phyloP scores from a whole-genome alignment of 2,888 invertebrate species.

The Dasypolia templi region DNA sequence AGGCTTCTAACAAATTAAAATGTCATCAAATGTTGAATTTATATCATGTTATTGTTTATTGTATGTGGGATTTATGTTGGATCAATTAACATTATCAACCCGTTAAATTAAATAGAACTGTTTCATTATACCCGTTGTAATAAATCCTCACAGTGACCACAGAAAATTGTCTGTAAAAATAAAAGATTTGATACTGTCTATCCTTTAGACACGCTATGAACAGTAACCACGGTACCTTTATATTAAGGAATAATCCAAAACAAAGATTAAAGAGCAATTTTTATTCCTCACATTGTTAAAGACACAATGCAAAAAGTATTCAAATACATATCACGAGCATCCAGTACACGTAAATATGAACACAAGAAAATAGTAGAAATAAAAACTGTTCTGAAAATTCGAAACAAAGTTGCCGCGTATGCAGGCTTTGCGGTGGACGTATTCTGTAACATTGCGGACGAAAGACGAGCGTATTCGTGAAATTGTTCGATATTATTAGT shows the following conservation, averaged over 20 bases:
- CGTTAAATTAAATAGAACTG: not conserved
- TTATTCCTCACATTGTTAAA: slow-evolving; percentile 10
- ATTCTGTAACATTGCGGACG: slow-evolving; percentile 56
- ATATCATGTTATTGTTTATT: not conserved
- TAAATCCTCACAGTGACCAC: too few species aligned
- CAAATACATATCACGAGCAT: slow-evolving; percentile 37
- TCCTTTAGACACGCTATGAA: too few species aligned
- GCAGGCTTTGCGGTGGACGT: slow-evolving; percentile 68
- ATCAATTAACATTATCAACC: not conserved
- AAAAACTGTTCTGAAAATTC: slow-evolving; percentile 69
- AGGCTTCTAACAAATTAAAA: not conserved
- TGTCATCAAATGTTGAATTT: not conserved
- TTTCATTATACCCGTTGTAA: too few species aligned
- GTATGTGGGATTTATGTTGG: not conserved
- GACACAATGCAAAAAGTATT: slow-evolving; percentile 29
- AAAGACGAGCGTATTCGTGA: slow-evolving; percentile 26
- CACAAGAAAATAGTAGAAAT: slow-evolving; percentile 63
- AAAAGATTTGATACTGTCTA: too few species aligned
- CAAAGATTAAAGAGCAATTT: not conserved
- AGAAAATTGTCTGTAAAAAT: too few species aligned
- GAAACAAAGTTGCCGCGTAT: slow-evolving; percentile 70
- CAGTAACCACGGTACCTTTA: not conserved
- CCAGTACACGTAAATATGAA: slow-evolving; percentile 59
- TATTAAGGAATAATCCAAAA: not conserved
- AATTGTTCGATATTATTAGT: slow-evolving; percentile 38